phyloP scores from a whole-genome alignment of 2,113 vertebrate genomes.

The Pedetes capensis region DNA sequence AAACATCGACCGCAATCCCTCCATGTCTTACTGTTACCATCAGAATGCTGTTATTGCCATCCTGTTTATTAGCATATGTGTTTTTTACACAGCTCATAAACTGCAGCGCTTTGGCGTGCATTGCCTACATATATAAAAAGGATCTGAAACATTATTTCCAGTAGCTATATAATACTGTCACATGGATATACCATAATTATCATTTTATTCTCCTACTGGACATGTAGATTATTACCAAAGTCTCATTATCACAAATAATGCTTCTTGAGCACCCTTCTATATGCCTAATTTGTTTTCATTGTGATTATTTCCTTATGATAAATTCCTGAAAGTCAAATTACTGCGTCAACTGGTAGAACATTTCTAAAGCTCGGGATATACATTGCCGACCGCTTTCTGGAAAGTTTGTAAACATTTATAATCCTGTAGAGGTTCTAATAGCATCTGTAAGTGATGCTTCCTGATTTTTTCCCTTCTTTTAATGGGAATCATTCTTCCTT shows the following conservation, averaged over 20 bases:
- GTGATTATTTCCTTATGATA: conserved; percentile 28
- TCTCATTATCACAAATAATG: background rate
- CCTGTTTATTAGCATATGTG: background rate
- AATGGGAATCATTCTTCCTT: background rate
- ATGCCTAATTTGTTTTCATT: conserved; percentile 29
- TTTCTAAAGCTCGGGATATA: background rate
- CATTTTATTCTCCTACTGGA: conserved; percentile 19
- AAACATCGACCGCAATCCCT: background rate
- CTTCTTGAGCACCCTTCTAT: background rate
- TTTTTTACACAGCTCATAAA: background rate
- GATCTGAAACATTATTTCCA: conserved; percentile 19
- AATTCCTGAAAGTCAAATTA: conserved; percentile 17
- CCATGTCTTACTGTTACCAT: background rate
- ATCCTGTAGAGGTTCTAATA: background rate
- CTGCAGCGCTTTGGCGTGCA: background rate
- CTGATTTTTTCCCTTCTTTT: background rate
- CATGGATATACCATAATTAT: background rate
- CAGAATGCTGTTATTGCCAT: background rate
- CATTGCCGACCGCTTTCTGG: background rate
- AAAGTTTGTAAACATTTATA: background rate
- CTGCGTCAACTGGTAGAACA: background rate
- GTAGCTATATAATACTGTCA: background rate
- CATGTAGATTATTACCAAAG: background rate
- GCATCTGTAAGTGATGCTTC: background rate
- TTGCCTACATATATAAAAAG: conserved; percentile 1